phyloP scores from a whole-genome alignment of 1,140 invertebrate species.

The Cydia amplana region DNA sequence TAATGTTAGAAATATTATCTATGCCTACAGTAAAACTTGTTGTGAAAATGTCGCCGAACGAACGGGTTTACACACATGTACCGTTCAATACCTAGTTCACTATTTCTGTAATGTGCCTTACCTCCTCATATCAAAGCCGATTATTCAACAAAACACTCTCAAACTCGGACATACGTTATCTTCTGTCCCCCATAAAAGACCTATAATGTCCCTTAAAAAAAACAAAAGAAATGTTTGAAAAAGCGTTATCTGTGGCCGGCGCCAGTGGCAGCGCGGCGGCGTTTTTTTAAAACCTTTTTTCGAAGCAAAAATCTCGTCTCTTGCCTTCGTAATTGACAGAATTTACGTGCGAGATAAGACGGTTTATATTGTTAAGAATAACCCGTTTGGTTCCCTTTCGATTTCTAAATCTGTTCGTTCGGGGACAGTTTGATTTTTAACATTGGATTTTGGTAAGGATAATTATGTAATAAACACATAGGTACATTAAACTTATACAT shows the following conservation, averaged over 20 bases:
- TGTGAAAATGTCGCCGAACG: conserved; percentile 1
- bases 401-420: conserved; percentile 18
- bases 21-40: not conserved
- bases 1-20: not conserved
- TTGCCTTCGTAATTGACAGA: conserved; percentile 28
- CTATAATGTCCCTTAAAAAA: conserved; percentile 32
- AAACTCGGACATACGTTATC: conserved; percentile 27
- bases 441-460: not conserved
- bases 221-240: conserved; percentile 27
- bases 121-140: not conserved
- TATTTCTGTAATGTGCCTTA: not conserved
- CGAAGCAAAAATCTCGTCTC: conserved; percentile 31
- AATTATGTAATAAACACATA: not conserved
- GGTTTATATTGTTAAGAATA: conserved; percentile 33
- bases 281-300: conserved; percentile 28
- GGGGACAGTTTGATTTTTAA: not conserved
- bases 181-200: conserved; percentile 33
- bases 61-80: conserved; percentile 15
- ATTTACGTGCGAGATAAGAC: conserved; percentile 32
- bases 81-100: not conserved
- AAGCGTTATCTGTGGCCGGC: conserved; percentile 28
- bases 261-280: conserved; percentile 25
- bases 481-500: not conserved
- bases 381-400: conserved; percentile 31
- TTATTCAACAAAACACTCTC: conserved; percentile 11